Evolutionary conservation across 2,113 vertebrate species (phyloP).

Genomic region (Echinops telfairi): DNA sequence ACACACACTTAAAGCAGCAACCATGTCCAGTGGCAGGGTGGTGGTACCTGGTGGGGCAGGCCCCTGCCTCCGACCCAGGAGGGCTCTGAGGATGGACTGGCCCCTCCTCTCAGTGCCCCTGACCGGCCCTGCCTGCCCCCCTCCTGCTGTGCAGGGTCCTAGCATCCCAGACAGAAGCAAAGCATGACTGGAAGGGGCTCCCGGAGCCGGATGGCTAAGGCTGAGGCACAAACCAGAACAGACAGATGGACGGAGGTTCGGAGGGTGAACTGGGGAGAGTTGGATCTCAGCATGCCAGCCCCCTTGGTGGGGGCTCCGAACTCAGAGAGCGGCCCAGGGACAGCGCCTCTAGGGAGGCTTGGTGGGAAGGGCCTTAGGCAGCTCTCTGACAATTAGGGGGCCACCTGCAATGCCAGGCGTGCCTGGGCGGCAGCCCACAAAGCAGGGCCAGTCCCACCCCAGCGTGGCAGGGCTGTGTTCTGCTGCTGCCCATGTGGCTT

Average conservation of each 20-base stretch:
- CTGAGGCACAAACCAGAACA: slow-evolving; percentile 44
- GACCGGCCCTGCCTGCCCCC: not conserved
- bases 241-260: not conserved
- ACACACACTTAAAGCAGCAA: not conserved
- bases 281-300: no score
- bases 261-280: not conserved
- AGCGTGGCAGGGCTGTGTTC: not conserved
- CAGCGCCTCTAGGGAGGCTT: not conserved
- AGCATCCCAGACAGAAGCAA: slow-evolving; percentile 64
- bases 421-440: not conserved
- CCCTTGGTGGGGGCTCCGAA: not conserved
- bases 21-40: not conserved
- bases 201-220: slow-evolving; percentile 22
- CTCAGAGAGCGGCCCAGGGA: not conserved
- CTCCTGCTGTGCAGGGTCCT: not conserved
- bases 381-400: not conserved
- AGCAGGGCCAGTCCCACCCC: not conserved
- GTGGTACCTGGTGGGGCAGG: no score
- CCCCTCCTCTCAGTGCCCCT: not conserved
- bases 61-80: no score
- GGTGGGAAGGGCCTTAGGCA: fast-evolving
- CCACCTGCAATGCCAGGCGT: not conserved
- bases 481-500: not conserved
- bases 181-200: slow-evolving; percentile 48
- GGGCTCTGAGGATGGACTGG: not conserved